phyloP scores from a whole-genome alignment of 2,113 vertebrate species.

The Dasyurus viverrinus region DNA sequence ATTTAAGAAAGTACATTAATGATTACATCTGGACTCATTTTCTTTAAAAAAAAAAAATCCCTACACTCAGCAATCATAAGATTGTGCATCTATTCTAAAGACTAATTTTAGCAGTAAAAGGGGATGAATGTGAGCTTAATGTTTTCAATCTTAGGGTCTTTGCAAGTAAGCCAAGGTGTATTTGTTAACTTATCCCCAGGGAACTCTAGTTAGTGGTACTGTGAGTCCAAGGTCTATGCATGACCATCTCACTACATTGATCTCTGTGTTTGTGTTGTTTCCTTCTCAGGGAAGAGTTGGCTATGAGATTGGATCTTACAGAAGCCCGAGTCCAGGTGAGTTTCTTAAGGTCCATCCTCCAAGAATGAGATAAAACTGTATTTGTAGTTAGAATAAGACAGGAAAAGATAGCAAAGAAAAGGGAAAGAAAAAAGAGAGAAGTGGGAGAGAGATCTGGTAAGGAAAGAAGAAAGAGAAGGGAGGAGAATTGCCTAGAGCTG shows the following conservation, averaged over 20 bases:
- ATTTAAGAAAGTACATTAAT: slow-evolving; percentile 29
- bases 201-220: background rate
- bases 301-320: slow-evolving; percentile 98
- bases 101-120: background rate
- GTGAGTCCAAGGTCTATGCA: background rate
- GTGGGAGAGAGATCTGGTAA: background rate
- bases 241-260: slow-evolving; percentile 36
- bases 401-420: background rate
- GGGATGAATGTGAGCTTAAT: background rate
- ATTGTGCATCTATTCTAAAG: background rate
- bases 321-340: slow-evolving; percentile 98
- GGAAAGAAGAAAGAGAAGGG: background rate
- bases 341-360: slow-evolving; percentile 27
- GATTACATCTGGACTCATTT: slow-evolving; percentile 14
- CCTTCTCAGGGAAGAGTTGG: slow-evolving; percentile 94
- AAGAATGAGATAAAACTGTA: background rate
- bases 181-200: background rate
- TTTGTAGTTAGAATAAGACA: background rate
- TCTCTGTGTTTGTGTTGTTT: slow-evolving; percentile 76
- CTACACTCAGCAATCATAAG: background rate
- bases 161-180: background rate
- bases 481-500: background rate
- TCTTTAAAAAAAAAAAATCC: background rate
- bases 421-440: background rate
- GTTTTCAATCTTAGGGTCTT: background rate